These are phyloP conservation scores for Myotis brandtii DNA, from an alignment of 2,113 vertebrate species.

Conservation along the genomic window DNA sequence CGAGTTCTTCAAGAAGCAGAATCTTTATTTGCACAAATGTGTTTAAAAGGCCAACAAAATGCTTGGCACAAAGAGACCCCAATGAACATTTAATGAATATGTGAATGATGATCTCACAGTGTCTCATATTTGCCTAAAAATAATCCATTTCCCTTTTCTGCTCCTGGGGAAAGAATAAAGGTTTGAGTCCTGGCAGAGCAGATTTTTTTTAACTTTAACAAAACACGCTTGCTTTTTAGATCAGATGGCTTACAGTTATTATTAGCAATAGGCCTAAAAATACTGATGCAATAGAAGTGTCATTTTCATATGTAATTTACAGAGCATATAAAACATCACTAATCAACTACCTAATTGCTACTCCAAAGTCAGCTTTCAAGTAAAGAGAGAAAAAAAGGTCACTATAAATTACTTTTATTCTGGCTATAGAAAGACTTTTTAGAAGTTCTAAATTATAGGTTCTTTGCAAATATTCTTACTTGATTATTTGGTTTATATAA, in stretches of 20 bases:
- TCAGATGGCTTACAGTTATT: slow-evolving; percentile 52
- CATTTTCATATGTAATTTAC: slow-evolving; percentile 54
- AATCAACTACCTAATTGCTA: slow-evolving; percentile 55
- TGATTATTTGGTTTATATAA: not conserved
- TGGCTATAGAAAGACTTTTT: slow-evolving; percentile 22
- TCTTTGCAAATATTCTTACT: not conserved
- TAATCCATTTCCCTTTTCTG: slow-evolving; percentile 26
- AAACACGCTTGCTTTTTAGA: slow-evolving; percentile 18
- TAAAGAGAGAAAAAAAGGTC: slow-evolving; percentile 31
- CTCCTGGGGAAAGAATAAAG: not conserved
- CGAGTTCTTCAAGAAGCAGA: not conserved
- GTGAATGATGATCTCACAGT: not conserved
- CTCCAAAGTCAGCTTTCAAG: slow-evolving; percentile 51
- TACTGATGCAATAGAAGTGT: slow-evolving; percentile 12
- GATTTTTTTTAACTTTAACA: not conserved
- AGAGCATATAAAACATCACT: slow-evolving; percentile 13
- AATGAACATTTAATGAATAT: slow-evolving; percentile 30
- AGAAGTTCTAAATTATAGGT: slow-evolving; percentile 58
- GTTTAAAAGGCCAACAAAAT: not conserved
- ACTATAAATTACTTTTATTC: slow-evolving; percentile 40
- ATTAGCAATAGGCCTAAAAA: slow-evolving; percentile 57
- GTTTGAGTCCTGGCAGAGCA: not conserved
- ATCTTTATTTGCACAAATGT: not conserved
- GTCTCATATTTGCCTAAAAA: slow-evolving; percentile 45
- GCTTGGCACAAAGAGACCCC: not conserved